Conservation (phyloP, 2,797 vertebrate genomes). For the Erethizon dorsatum region DNA sequence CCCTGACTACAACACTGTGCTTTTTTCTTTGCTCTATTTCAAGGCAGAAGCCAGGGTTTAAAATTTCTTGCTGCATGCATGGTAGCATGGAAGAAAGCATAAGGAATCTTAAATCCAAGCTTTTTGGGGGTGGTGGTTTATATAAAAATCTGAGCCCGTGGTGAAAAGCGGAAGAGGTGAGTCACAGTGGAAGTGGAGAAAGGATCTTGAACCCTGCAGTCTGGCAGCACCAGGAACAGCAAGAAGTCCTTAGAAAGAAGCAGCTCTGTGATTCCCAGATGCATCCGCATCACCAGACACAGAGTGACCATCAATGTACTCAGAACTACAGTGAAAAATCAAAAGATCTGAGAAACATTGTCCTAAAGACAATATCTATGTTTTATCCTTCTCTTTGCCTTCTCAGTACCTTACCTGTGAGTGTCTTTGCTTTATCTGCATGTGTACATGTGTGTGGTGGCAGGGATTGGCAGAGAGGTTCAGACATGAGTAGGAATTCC, state of each 20-base stretch:
- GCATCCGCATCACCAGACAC: background rate
- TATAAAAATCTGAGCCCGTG: conserved; percentile 16
- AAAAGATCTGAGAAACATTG: background rate
- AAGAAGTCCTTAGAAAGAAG: background rate
- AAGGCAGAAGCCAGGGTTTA: conserved; percentile 54
- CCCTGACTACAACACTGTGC: too few species aligned
- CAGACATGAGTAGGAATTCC: background rate
- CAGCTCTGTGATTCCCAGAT: background rate
- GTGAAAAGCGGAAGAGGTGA: background rate
- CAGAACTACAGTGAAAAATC: background rate
- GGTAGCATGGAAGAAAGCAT: conserved; percentile 27
- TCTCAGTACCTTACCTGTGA: background rate
- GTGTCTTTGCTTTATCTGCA: rapidly evolving
- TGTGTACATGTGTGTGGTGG: background rate
- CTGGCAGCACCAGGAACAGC: background rate
- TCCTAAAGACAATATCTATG: background rate
- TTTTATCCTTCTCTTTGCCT: background rate
- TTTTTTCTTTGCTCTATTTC: conserved; percentile 32
- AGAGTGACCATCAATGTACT: background rate
- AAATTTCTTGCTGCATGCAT: conserved; percentile 34
- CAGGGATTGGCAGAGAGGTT: rapidly evolving
- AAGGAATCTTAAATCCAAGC: conserved; percentile 44
- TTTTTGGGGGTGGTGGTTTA: background rate
- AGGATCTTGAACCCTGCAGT: background rate
- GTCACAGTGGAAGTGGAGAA: background rate